Base-by-base conservation (phyloP, 2,888 invertebrate genomes). In the Drosophila picticornis region DNA sequence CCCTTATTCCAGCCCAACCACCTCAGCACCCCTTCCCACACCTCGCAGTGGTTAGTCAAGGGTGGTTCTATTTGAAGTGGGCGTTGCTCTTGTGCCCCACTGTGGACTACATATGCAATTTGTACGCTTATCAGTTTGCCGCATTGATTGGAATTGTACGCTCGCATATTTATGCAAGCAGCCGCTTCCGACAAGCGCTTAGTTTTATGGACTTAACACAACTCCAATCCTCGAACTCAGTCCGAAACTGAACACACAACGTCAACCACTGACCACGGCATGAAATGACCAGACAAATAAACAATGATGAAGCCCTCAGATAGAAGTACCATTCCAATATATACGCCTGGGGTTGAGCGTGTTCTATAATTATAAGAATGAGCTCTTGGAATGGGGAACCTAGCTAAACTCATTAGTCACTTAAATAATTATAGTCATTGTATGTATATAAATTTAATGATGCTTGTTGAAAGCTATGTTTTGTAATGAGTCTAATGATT, bases 81-180 rank as follows among this genome's bases (percentile, higher is more conserved):
- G 68, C 82, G 78, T 78, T 55, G 58, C 78, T 38, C 32, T 51
- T 31, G 1, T 22, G n/a, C 32, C 22, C 61, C 48, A 48, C 43
- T 48, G 34, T 71, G 65, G 46, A 22, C 70, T 66, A 60, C 73
- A 65, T 62, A 58, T 80, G 81, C 89, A 89, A 89, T 88, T 84
- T 88, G 80, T 83, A 71, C 79, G 88, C 84, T 90, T 84, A 90
- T 90, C 84, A 85, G 88, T 65, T 73, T 76, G 71, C 72, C 69
- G 72, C 84, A 88, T 84, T 84, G 84, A 84, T 90, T 84, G 84
- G 88, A 80, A 78, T 78, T 81, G 77, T 67, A n/a, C n/a, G 77
- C 34, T 70, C 31, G 48, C 62, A 66, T 78, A 78, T 78, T 78
- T 81, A 81, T 81, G 78, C 82, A 69, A 62, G 78, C 78, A 46